Conservation (phyloP, 2,797 vertebrate species). For the Sarcophilus harrisii region DNA sequence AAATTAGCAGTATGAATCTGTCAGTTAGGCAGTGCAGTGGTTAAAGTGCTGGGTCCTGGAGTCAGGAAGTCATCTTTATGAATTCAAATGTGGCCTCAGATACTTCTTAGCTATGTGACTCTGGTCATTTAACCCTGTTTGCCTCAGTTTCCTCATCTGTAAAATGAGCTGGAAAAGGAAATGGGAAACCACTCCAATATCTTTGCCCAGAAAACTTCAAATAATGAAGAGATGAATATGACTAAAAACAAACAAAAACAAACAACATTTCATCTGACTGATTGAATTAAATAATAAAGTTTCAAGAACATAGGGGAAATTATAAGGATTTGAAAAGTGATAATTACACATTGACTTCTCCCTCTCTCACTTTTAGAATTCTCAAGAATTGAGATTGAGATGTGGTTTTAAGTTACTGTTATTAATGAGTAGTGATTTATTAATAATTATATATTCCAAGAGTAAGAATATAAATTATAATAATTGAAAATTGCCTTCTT, state of each 20-base stretch:
- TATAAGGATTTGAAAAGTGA: slow-evolving; percentile 30
- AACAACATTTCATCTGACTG: too few relatives aligned
- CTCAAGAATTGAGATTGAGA: not conserved
- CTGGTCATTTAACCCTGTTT: not conserved
- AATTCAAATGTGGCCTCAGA: not conserved
- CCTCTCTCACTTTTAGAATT: not conserved
- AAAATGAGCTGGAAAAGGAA: not conserved
- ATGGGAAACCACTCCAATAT: not conserved
- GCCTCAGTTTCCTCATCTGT: not conserved
- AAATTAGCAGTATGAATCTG: not conserved
- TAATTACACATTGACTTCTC: not conserved
- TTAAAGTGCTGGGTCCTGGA: not conserved
- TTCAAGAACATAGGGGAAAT: slow-evolving; percentile 30
- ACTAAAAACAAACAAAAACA: not conserved
- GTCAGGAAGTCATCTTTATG: too few relatives aligned
- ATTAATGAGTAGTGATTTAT: not conserved
- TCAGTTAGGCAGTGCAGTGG: not conserved
- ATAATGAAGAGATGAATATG: not conserved
- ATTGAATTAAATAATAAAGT: slow-evolving; percentile 6
- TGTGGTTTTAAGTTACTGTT: not conserved
- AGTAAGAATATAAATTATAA: not conserved
- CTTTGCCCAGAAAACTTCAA: not conserved
- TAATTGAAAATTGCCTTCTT: not conserved
- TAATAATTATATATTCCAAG: not conserved
- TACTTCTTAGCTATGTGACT: not conserved